Percentiles rank a stretch among this genome's conserved stretches.
These are phyloP conservation scores for Ooceraea biroi DNA, from an alignment of 1,140 invertebrate genomes.

Conservation along the genomic window DNA sequence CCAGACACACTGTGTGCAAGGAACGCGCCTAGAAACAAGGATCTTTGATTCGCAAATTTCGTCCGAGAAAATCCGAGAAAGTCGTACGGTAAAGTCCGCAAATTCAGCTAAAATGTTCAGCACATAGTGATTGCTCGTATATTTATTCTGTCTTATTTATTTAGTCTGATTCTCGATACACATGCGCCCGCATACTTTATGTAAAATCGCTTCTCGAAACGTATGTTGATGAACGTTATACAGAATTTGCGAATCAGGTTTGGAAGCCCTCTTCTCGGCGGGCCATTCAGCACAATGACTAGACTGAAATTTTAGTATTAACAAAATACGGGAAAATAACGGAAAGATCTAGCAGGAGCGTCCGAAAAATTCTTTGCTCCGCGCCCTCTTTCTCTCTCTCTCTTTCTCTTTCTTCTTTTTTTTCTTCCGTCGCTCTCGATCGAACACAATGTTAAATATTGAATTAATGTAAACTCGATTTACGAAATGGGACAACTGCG, in stretches of 20 bases:
- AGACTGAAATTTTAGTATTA: slow-evolving; percentile 79
- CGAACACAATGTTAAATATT: slow-evolving; percentile 61
- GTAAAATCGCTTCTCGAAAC: background rate
- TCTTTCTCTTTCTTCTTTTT: slow-evolving; percentile 31
- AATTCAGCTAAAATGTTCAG: slow-evolving; percentile 33
- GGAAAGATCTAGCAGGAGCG: slow-evolving; percentile 24
- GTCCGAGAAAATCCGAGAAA: background rate
- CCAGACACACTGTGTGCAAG: slow-evolving; percentile 69
- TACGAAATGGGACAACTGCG: slow-evolving; percentile 62
- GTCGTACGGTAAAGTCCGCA: background rate
- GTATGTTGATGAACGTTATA: background rate
- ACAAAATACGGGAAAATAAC: slow-evolving; percentile 71
- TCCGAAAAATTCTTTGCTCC: slow-evolving; percentile 67
- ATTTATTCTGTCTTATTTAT: no score
- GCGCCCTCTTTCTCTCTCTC: slow-evolving; percentile 65
- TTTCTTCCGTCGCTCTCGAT: slow-evolving; percentile 33
- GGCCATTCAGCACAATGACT: slow-evolving; percentile 85
- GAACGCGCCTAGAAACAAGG: slow-evolving; percentile 76
- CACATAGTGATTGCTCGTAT: slow-evolving; percentile 31
- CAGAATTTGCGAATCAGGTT: slow-evolving; percentile 81
- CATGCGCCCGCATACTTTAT: background rate
- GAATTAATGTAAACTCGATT: slow-evolving; percentile 73
- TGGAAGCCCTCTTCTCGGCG: slow-evolving; percentile 84
- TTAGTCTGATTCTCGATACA: background rate
- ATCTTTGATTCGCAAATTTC: slow-evolving; percentile 79